Base-by-base conservation (phyloP, 2,888 invertebrate genomes). In the Drosophila longiperda region DNA sequence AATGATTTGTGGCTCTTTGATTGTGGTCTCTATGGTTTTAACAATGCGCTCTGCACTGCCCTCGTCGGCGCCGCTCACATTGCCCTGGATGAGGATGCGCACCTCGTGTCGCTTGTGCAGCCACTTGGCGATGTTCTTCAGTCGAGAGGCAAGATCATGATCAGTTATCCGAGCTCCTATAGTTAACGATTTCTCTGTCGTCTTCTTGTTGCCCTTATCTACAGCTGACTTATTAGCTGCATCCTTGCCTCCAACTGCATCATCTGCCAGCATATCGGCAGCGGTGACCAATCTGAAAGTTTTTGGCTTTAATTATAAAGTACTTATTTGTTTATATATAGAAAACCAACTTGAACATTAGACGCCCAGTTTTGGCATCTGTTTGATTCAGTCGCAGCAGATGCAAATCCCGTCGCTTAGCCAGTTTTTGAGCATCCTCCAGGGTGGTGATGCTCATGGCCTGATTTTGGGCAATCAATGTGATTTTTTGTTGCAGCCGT, bases 391-490 rank as follows among this genome's bases (percentile, higher is more conserved):
- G 92, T 93, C 96, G 96, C 0, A 96, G 94, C 66, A 97, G 93
- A 90, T 95, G 96, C 73, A 97, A 93, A 59, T 96, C 95, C 78
- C 96, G 93, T 48, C 96, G 94, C 67, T 94, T 94, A 0, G 97
- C 95, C 69, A 97, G 85, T 90, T 94, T 96, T 80, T 95, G 94
- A 0, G 97, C 97, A 82, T 95, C 95, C 75, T 95, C 95, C 33
- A 97, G 77, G 33, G 96, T 95, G 1, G 94, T 94, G 4, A 96
- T 94, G 72, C 93, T 94, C 26, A 96, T 92, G 36, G 94, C 92
- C 82, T 95, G 93, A 90, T 95, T 95, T 38, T 94, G 92, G 42
- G 94, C 93, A 67, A 96, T 93, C 34, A 97, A 92, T 0, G 96
- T 96, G 74, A 97, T 95, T 92, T 94, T 95, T n/a, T 84, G 72